Evolutionary conservation across 2,888 invertebrate genomes (phyloP), one percentile per base, ranked within the genome.

Genomic region (Hydropsyche betteni): DNA sequence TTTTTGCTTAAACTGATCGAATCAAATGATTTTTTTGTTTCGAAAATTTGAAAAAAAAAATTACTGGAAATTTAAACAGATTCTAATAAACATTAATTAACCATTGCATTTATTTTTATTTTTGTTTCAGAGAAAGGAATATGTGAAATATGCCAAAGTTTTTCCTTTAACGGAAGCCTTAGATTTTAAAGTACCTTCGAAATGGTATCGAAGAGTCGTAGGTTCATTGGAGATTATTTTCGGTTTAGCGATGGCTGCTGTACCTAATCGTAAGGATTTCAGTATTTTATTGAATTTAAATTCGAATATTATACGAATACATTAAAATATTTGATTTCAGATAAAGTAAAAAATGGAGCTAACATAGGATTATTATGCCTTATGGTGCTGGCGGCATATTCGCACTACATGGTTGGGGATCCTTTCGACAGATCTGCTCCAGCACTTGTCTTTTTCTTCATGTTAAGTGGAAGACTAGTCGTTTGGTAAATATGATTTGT

Each of bases 121-220:
- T 83, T 84, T 81, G 80, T 91, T 91, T 80, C 89, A 96, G 96
- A 90, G 96, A 83, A 95, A 95, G 85, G 96, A 96, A 85, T 97
- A 95, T 83, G 96, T 96, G n/a, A 94, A 95, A 86, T 96, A 96
- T 85, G 94, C 96, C n/a, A 96, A 96, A 88, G 96, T 96, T 76
- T 96, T 97, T 85, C 96, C 96, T 64, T 85, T 96, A 70, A 89
- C 94, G 69, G 92, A 92, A 80, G 89, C 91, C 76, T 86, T 96
- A 80, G 94, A 94, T 82, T 91, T 96, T 82, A 96, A 96, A 87
- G 89, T 97, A 80, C 95, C 96, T 69, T 95, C 96, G 75, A 96
- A 96, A 89, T 95, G 95, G 95, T 96, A 96, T 84, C 88, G 96
- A 80, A 89, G 95, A 82, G 89, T 92, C 5, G 93, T 96, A 76